Conservation (phyloP, 2,888 invertebrate genomes). For the Oscheius sp. region DNA sequence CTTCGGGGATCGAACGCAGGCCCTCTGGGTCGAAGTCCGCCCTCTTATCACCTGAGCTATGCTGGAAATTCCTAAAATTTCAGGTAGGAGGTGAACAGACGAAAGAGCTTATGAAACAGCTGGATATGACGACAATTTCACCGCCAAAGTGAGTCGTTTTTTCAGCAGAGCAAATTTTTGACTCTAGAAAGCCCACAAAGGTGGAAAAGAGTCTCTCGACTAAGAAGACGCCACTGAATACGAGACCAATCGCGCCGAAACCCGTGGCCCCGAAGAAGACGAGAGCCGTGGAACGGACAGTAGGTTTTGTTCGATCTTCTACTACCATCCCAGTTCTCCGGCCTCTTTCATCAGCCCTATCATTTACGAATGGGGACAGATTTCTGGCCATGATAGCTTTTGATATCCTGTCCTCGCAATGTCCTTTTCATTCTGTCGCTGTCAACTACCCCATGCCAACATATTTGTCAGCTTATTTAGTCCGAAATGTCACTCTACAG, state of each 20-base stretch:
- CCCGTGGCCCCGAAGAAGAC: slow-evolving; percentile 18
- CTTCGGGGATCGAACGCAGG: no score
- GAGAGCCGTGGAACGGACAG: neutral
- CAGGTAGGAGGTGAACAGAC: slow-evolving; percentile 29
- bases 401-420: no score
- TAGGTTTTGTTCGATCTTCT: neutral
- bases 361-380: no score
- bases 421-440: no score
- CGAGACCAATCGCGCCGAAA: neutral
- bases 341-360: no score
- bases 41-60: no score
- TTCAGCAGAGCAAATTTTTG: neutral
- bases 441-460: no score
- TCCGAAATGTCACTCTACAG: no score
- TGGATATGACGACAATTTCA: neutral
- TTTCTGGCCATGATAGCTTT: no score
- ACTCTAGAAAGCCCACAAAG: neutral
- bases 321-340: no score
- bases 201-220: neutral
- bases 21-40: no score
- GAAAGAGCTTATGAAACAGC: neutral
- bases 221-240: slow-evolving; percentile 19
- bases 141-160: slow-evolving; percentile 2
- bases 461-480: no score
- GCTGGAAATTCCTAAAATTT: neutral